Evolutionary conservation across 1,140 invertebrate species (phyloP), one percentile per base, ranked within the genome.

Genomic region (Neelides sp.): DNA sequence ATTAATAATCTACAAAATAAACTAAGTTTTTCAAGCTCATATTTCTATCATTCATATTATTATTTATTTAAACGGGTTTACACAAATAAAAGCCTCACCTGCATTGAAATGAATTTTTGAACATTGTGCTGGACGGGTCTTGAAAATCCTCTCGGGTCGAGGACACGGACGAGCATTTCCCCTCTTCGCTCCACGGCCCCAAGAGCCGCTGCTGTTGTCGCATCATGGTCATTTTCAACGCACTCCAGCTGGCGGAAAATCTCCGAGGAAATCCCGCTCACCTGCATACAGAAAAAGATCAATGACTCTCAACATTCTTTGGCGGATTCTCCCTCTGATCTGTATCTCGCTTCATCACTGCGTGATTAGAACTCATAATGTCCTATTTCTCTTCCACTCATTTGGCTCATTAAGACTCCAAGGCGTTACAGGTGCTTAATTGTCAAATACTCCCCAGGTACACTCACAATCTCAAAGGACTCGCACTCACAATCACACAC

Each of bases 231-330:
- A 70, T 92, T 91, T 71, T 93, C 89, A 54, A 93, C 82, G 54
- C 85, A 85, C 73, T 94, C 88, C 74, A 94, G 86, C 75, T 93
- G 88, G 58, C 88, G 83, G 74, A 93, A 94, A 69, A 93, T 90
- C 71, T 93, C 89, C 62, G 83, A 85, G 65, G 86, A 91, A 62
- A 94, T 92, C 62, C 89, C 89, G 67, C 83, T 88, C 62, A 89
- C 82, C 84, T 87, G 70, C 48, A 72, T 71, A 56, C 59, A 39
- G 62, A 58, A 48, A 54, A 62, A 58, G 60, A 20, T 15, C 0
- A 41, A 50, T 34, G 2, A 4, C 17, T 45, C 1, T n/a, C 17
- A 52, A 19, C 13, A 10, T 35, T n/a, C 7, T 23, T 5, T 50
- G 23, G 35, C 23, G 19, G 8, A 17, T 39, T 48, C n/a, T 10